Evolutionary conservation across 2,113 vertebrate genomes (phyloP), one percentile per base, ranked within the genome.

Genomic region (Tetrax tetrax): DNA sequence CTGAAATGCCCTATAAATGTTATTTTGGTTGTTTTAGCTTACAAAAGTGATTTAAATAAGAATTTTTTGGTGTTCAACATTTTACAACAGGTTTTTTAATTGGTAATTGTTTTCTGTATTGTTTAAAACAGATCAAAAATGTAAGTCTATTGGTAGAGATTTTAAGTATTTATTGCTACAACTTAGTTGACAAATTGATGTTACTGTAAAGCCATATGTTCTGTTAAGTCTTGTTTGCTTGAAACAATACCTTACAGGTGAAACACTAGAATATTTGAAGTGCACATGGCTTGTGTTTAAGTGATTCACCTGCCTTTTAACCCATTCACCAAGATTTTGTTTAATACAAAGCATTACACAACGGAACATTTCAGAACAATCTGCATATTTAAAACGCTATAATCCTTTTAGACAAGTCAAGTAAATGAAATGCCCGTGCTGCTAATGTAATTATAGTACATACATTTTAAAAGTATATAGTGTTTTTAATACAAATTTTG

Each of bases 141-240:
- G 98, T 98, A 98, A 98, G 97, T 98, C 96, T 98, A 96, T 99
- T 97, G 97, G 96, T 98, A 98, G 98, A 98, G 98, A 98, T 98
- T 98, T 98, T 98, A 98, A 98, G 98, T 98, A 99, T 99, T 99
- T 99, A 99, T 99, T 99, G 98, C 98, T 97, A 92, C 98, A 96
- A 87, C 98, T 98, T 98, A 97, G 98, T 98, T 98, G 97, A 97
- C 98, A 97, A 97, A 98, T 98, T 91, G 97, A 97, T 97, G 98
- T 98, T 98, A 96, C 96, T 98, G 98, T 98, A 98, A 98, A 98
- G 98, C 98, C 98, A 98, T 98, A 98, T 90, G 97, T 97, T 98
- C 97, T 98, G 97, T 98, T 97, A 50, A 94, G 97, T 98, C 98
- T 98, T 84, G 97, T 98, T 98, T 98, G 97, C 97, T 97, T 97